Evolutionary conservation across 2,113 vertebrate genomes (phyloP), one percentile per base, ranked within the genome.

Genomic region (Chauna torquata): DNA sequence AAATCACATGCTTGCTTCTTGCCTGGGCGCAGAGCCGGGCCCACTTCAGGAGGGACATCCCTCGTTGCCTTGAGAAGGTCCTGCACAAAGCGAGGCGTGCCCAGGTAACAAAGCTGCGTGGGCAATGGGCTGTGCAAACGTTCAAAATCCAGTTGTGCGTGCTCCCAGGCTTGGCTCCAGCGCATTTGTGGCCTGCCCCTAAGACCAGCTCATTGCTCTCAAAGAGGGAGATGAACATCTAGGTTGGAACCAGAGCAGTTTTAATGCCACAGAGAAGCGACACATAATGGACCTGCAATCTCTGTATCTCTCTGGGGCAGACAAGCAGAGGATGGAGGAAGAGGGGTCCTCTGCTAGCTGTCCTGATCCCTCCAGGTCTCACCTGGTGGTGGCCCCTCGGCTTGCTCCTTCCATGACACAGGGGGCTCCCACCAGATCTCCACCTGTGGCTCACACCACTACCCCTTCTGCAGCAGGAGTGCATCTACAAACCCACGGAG

Each of bases 1-100:
- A 59, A 44, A 14, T 4, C 1, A 32, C 0, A 2, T 4, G 20
- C 49, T 69, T 8, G 1, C 20, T 36, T 57, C 42, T 45, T 25
- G 47, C 32, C 32, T 30, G 36, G 34, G 82, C 28, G 25, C 1
- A 11, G 52, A 50, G 58, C 44, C 7, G 27, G 14, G 47, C 30
- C 36, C 38, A 27, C 70, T 49, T 42, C 27, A 19, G 69, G 23
- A 81, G 13, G 7, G 36, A 58, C n/a, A 18, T 3, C 17, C 12
- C 42, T 44, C 30, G 12, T 14, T 42, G 55, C 54, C 40, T 49
- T 15, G 0, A 19, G 20, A 25, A 54, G 22, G 15, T 58, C 62
- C 30, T 40, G 55, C 16, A 15, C 32, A 30, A 17, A 45, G 57
- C 3, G 0, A 38, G 32, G 4, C 34, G 24, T 77, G 40, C 25